Base-by-base conservation (phyloP, 2,113 vertebrate species). In the Bombycilla garrulus region DNA sequence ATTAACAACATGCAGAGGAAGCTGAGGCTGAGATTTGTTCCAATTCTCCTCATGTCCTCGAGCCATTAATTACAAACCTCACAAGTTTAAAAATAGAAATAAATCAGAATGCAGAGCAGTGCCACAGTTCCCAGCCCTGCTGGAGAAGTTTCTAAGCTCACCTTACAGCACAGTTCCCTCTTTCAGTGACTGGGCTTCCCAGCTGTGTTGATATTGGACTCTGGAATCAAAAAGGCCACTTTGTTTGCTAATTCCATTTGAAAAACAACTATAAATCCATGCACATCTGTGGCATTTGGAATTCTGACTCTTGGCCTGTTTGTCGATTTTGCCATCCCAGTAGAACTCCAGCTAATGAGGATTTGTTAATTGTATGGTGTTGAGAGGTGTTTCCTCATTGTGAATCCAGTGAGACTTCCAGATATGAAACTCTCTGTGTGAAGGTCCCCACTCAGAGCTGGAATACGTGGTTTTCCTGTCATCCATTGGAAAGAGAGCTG, bases 1-100 rank as follows among this genome's bases (percentile, higher is more conserved):
- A 95, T 96, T 96, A 96, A 92, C 92, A 96, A 92, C 92, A 92
- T 6, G 89, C 94, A 90, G 94, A 88, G 96, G 97, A 95, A 84
- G 95, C 94, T 33, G 80, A 81, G 93, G 74, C 92, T 95, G 81
- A 95, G 78, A 92, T 90, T 95, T 71, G 71, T 93, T 97, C 88
- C 81, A 66, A 51, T 96, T 95, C 94, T 96, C 78, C 92, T 94
- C 61, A 3, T 94, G 81, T 92, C 86, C 72, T 89, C 66, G 0
- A 94, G 95, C 83, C 90, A 79, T 96, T 96, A 94, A 97, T 97
- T 95, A 93, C 53, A 86, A 92, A 67, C 78, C 74, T 90, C 40
- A 14, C 44, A 53, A 67, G 81, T 86, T 91, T 78, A 61, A 91
- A 88, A 94, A 88, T 74, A 89, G 90, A 45, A 93, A 94, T 78